These are phyloP conservation scores for Formicarius rufipectus DNA, from an alignment of 2,113 vertebrate species.

Conservation along the genomic window DNA sequence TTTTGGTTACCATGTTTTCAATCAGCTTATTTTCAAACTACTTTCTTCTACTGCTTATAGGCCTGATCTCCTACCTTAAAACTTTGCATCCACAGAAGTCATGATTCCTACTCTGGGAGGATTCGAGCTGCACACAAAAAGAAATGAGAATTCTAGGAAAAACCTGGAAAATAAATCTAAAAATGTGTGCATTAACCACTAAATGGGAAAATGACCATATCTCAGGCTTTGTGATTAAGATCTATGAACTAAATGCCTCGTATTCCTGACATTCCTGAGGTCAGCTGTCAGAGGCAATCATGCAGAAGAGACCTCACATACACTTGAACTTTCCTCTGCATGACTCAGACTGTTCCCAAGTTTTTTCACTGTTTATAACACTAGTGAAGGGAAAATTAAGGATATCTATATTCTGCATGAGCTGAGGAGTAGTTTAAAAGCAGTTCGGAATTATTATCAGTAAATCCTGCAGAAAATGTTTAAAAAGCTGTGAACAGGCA, in stretches of 20 bases:
- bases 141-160: background rate
- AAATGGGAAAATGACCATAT: background rate
- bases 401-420: background rate
- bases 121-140: background rate
- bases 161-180: background rate
- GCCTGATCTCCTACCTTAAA: background rate
- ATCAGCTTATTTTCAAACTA: background rate
- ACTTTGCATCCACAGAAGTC: background rate
- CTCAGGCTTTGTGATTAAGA: fast-evolving
- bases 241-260: background rate
- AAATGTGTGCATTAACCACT: background rate
- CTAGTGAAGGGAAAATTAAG: background rate
- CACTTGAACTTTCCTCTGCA: conserved; percentile 8
- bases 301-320: background rate
- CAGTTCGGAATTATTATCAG: background rate
- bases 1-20: background rate
- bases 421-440: background rate
- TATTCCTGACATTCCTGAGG: background rate
- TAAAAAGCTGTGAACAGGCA: background rate
- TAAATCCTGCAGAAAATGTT: background rate
- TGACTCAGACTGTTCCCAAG: background rate
- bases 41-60: background rate
- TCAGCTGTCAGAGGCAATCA: background rate
- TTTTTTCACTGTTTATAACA: background rate
- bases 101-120: background rate